Evolutionary conservation across 2,888 invertebrate genomes (phyloP), one percentile per base, ranked within the genome.

Genomic region (Lasioglossum vierecki): DNA sequence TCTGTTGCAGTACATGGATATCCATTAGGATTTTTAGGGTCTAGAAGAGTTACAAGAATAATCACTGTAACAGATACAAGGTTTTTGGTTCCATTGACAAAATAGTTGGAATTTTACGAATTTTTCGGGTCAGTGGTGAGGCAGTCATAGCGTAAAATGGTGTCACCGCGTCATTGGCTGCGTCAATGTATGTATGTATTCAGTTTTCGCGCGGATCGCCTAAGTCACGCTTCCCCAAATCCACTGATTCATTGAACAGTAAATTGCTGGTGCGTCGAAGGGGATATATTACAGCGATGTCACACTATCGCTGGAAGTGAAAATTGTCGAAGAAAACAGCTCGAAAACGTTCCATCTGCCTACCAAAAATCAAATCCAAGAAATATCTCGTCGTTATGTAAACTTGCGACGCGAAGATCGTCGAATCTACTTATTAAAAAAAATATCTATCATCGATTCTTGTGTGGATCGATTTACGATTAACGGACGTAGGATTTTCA

Each of bases 201-300:
- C 66, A 9, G 30, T 80, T 73, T 80, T 82, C 68, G 22, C 82
- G 82, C n/a, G 30, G 44, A 70, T 82, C 53, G 68, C 53, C n/a
- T 15, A 81, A 82, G 44, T 82, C 73, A 35, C 15, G 82, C 82
- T 80, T 82, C 82, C 81, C 66, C 80, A 82, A 82, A 82, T 73
- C 81, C 66, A 44, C 53, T 81, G 82, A 82, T 81, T 82, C 82
- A 81, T 81, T 73, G 72, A 80, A 73, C 44, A n/a, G 39, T 72
- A 82, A 81, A 81, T 82, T 82, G 81, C 81, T 44, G 72, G 15
- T 53, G 63, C 39, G 74, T 39, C 53, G 71, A 71, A 81, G 72
- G 81, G 82, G 82, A 80, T 63, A 82, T 71, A 71, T 71, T 63
- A 30, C 71, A 41, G 26, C 57, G 63, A 70, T 35, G 49, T 30